These are phyloP conservation scores for Porphyrio hochstetteri DNA, from an alignment of 2,113 vertebrate genomes.

Conservation along the genomic window DNA sequence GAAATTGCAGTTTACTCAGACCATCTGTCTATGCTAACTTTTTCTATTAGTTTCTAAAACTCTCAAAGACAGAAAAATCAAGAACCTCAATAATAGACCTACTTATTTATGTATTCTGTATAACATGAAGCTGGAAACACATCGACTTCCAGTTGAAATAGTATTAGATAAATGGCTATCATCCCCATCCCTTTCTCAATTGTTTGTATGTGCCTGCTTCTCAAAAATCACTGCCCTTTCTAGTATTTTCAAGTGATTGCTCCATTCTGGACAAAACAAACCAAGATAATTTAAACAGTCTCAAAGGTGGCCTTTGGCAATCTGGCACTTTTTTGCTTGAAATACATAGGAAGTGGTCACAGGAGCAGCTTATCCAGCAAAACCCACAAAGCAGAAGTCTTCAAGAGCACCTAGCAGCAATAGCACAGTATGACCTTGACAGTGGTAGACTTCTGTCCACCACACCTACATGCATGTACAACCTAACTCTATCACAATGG, in stretches of 20 bases:
- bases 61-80: neutral
- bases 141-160: accelerated
- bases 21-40: neutral
- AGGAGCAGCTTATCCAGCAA: neutral
- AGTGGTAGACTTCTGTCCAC: neutral
- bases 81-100: neutral
- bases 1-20: neutral
- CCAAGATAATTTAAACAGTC: neutral
- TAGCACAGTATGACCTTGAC: neutral
- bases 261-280: neutral
- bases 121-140: neutral
- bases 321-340: neutral
- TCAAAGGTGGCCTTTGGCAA: neutral
- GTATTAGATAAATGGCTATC: neutral
- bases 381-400: neutral
- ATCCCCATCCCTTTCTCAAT: neutral
- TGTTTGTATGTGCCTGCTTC: neutral
- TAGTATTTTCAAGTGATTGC: neutral
- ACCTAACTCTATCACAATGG: neutral
- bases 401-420: neutral
- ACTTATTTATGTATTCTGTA: neutral
- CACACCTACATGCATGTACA: neutral
- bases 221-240: neutral
- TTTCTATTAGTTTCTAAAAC: neutral
- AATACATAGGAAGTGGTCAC: neutral